phyloP scores from a whole-genome alignment of 2,888 invertebrate genomes.

The Trachelus tabidus region DNA sequence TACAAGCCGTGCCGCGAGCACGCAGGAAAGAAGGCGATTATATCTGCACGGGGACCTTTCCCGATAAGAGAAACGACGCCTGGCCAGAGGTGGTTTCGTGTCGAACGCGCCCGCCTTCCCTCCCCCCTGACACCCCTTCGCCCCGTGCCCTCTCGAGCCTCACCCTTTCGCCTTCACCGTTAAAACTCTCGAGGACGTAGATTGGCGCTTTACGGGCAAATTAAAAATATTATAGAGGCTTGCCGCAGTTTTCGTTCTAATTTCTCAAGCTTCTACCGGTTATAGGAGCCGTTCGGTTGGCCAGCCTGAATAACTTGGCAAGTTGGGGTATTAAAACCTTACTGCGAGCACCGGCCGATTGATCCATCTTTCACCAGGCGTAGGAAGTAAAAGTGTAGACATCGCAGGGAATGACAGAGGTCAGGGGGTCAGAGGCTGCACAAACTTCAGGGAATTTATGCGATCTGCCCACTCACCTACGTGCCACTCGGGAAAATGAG shows the following conservation, averaged over 20 bases:
- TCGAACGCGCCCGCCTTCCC: slow-evolving; percentile 40
- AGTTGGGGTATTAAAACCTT: no score
- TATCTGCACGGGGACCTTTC: slow-evolving; percentile 40
- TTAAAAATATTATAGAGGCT: neutral
- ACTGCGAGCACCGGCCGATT: no score
- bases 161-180: neutral
- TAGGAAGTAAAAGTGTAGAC: no score
- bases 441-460: no score
- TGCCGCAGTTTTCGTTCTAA: neutral
- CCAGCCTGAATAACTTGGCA: no score
- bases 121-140: neutral
- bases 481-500: no score
- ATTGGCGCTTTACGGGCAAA: slow-evolving; percentile 1
- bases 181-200: neutral
- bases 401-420: no score
- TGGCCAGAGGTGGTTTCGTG: neutral
- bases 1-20: slow-evolving; percentile 16
- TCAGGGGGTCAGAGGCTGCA: no score
- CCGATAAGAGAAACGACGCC: slow-evolving; percentile 39
- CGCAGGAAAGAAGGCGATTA: slow-evolving; percentile 38
- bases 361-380: no score
- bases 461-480: no score
- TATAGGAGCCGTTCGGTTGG: no score
- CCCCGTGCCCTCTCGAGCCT: slow-evolving; percentile 9
- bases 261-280: neutral